Percentiles rank a stretch among this genome's conserved stretches.
Conservation (phyloP, 1,140 invertebrate genomes). For the Mesaphorura yosii region DNA sequence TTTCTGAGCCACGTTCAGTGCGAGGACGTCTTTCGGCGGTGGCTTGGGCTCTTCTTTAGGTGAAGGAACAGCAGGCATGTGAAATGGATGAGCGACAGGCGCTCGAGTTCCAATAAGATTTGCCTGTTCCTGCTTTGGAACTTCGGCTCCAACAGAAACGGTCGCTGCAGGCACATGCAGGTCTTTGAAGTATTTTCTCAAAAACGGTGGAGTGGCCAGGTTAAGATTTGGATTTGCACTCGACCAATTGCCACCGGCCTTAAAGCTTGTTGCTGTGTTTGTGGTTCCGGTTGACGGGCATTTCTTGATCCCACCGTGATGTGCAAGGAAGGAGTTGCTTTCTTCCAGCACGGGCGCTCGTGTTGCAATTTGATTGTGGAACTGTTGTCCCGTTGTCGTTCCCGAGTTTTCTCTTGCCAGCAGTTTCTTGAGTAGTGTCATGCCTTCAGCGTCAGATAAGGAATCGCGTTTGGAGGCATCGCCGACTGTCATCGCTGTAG, state of each 20-base stretch:
- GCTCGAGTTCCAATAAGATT: conserved; percentile 26
- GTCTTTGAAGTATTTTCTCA: too few relatives aligned
- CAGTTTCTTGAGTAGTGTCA: conserved; percentile 21
- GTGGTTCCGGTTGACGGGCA: conserved; percentile 23
- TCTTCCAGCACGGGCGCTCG: background rate
- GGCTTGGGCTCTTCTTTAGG: conserved; percentile 10
- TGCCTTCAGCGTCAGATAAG: conserved; percentile 24
- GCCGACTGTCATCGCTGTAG: too few relatives aligned
- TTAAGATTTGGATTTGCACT: too few relatives aligned
- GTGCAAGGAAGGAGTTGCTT: background rate
- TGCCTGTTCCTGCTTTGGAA: too few relatives aligned
- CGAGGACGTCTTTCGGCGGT: conserved; percentile 7
- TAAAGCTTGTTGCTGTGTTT: too few relatives aligned
- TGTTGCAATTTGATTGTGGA: background rate
- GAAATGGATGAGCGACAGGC: conserved; percentile 23
- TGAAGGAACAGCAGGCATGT: too few relatives aligned
- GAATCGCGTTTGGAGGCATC: background rate
- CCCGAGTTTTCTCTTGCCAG: conserved; percentile 23
- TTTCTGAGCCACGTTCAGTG: conserved; percentile 24
- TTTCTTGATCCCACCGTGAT: conserved; percentile 19
- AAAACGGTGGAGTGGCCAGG: too few relatives aligned
- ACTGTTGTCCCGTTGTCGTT: too few relatives aligned
- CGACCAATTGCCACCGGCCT: too few relatives aligned
- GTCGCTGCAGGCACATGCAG: too few relatives aligned
- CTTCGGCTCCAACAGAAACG: too few relatives aligned